These are phyloP conservation scores for Eulemur macaco DNA, from an alignment of 2,113 vertebrate species.

Conservation along the genomic window DNA sequence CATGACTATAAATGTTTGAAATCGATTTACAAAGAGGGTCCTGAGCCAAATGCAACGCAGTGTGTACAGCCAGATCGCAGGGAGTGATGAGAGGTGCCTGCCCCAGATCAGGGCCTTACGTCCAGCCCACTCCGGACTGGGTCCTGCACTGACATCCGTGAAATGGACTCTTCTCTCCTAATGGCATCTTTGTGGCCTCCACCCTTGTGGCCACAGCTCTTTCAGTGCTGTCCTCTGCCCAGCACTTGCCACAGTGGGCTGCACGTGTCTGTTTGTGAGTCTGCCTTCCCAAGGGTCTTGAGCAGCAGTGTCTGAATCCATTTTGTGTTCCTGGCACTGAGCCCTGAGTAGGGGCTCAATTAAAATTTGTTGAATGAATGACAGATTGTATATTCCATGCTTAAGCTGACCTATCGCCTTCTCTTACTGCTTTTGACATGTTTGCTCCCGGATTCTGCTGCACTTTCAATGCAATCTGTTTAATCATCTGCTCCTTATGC, in stretches of 20 bases:
- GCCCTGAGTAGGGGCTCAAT: background rate
- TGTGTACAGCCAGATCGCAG: background rate
- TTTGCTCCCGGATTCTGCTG: background rate
- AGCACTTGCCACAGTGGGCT: background rate
- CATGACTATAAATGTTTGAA: background rate
- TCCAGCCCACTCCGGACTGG: background rate
- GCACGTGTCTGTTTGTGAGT: rapidly evolving
- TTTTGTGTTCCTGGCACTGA: background rate
- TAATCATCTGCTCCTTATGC: background rate
- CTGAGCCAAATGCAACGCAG: background rate
- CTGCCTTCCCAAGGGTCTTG: background rate
- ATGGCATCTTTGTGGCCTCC: background rate
- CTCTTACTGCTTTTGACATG: background rate
- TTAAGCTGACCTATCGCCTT: background rate
- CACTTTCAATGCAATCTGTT: background rate
- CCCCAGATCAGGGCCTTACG: background rate
- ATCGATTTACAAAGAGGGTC: background rate
- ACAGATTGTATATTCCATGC: background rate
- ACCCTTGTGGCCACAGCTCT: background rate
- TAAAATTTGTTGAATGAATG: background rate
- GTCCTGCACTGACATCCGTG: background rate
- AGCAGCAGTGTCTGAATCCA: background rate
- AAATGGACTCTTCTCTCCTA: background rate
- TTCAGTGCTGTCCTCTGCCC: background rate
- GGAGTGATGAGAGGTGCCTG: background rate